These are phyloP conservation scores for Anomalospiza imberbis DNA, from an alignment of 2,797 vertebrate species.

Conservation along the genomic window DNA sequence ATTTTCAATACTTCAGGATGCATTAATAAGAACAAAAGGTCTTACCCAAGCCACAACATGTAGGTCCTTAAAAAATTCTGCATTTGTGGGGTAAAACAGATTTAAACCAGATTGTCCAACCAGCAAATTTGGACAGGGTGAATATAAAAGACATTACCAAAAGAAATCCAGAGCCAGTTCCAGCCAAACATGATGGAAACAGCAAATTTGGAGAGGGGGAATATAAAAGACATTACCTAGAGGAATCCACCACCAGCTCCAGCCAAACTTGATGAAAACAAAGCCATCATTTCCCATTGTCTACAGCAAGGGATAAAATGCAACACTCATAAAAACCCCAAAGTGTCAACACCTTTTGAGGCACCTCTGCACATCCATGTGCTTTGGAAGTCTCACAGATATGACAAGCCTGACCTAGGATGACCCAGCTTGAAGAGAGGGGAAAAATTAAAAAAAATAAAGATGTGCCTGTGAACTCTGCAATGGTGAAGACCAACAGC, in stretches of 20 bases:
- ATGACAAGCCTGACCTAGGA: background rate
- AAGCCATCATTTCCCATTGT: background rate
- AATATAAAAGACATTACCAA: background rate
- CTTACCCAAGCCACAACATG: background rate
- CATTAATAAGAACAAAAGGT: constrained; percentile 14
- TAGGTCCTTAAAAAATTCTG: background rate
- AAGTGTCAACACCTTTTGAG: background rate
- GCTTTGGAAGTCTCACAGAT: background rate
- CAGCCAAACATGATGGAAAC: background rate
- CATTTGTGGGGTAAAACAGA: background rate
- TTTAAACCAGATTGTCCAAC: background rate
- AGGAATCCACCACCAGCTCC: background rate
- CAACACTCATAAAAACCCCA: background rate
- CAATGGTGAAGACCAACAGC: background rate
- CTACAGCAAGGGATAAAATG: background rate
- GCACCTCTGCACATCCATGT: background rate
- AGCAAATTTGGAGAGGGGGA: background rate
- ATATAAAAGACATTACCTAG: background rate
- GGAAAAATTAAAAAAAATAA: accelerated
- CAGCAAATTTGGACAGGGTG: background rate
- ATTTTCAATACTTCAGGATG: constrained; percentile 7
- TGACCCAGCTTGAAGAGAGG: background rate
- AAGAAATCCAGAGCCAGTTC: background rate
- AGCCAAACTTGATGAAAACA: background rate
- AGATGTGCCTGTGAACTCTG: background rate